Evolutionary conservation across 30 jellyfish, hydroid and myxozoan genomes (phyloP), one percentile per base, ranked within the genome.

Genomic region (Pseudorhiza aurosa): DNA sequence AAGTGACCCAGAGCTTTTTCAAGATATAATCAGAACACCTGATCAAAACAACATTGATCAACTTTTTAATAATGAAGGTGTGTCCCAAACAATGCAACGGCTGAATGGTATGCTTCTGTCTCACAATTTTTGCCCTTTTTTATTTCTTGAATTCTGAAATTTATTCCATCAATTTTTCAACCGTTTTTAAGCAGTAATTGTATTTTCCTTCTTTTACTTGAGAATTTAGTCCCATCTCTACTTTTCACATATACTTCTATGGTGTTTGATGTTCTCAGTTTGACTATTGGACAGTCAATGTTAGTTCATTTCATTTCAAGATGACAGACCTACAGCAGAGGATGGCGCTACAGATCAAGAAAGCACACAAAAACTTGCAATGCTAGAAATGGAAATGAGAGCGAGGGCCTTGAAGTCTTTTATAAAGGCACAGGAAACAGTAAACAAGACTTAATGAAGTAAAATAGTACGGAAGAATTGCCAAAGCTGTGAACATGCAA

Each of bases 361-460:
- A 51, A 58, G 67, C 27, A 37, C 59, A 30, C 32, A 62, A n/a
- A 46, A 36, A 42, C 75, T 51, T 29, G 85, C 36, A 21, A 35
- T 68, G 57, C 40, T 65, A 56, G 89, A 90, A 57, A 50, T 65
- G 60, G 95, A 71, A 67, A 62, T 90, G 58, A 84, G 98, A 14
- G 98, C 98, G 43, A 65, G 96, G 42, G 98, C 96, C n/a, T 75
- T 92, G 55, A 92, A 92, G 29, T 92, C 98, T 25, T 68, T 92
- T 24, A 47, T 92, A 4, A 77, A 85, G 36, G 82, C 80, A 6
- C 83, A 80, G 53, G 96, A 85, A 59, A 69, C 12, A 58, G 63
- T 70, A 55, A 59, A 82, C 12, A 67, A 79, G 18, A 65, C 72
- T 5, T 60, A 12, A 60, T 6, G 30, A 29, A 22, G 9, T 25